phyloP scores from a whole-genome alignment of 2,797 vertebrate genomes.

The Lutjanus campechanus region DNA sequence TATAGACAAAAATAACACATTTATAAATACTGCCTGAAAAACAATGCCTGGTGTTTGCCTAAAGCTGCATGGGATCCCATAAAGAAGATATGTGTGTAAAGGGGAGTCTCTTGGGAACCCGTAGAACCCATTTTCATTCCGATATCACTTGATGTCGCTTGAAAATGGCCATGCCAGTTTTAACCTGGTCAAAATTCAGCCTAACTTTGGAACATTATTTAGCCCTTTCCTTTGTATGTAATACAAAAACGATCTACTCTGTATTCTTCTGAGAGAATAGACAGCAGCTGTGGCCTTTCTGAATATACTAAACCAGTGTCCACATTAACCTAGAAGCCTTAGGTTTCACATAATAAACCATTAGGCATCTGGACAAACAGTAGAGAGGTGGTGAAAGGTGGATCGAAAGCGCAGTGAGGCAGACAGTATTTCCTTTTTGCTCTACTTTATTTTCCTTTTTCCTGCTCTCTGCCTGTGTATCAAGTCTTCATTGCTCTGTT shows the following conservation, averaged over 20 bases:
- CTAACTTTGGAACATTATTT: too few relatives aligned
- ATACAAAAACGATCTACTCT: background rate
- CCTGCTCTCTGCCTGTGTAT: background rate
- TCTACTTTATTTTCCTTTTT: slow-evolving; percentile 25
- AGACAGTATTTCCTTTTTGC: slow-evolving; percentile 35
- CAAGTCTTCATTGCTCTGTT: slow-evolving; percentile 16
- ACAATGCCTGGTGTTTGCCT: too few relatives aligned
- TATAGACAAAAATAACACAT: too few relatives aligned
- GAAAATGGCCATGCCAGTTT: too few relatives aligned
- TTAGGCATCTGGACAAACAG: slow-evolving; percentile 81
- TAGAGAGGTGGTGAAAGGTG: slow-evolving; percentile 64
- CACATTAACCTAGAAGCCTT: slow-evolving; percentile 45
- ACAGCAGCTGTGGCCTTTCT: slow-evolving; percentile 37
- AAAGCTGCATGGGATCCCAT: too few relatives aligned
- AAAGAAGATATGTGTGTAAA: too few relatives aligned
- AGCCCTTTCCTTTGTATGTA: background rate
- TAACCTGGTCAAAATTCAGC: too few relatives aligned
- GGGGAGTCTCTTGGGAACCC: too few relatives aligned
- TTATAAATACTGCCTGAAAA: too few relatives aligned
- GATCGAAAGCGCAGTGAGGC: slow-evolving; percentile 14
- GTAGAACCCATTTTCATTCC: too few relatives aligned
- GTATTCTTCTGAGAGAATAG: background rate
- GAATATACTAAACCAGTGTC: slow-evolving; percentile 37
- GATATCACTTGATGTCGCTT: too few relatives aligned
- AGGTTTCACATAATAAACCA: slow-evolving; percentile 74